These are phyloP conservation scores for Limnephilus rhombicus DNA, from an alignment of 2,888 invertebrate species.

Conservation along the genomic window DNA sequence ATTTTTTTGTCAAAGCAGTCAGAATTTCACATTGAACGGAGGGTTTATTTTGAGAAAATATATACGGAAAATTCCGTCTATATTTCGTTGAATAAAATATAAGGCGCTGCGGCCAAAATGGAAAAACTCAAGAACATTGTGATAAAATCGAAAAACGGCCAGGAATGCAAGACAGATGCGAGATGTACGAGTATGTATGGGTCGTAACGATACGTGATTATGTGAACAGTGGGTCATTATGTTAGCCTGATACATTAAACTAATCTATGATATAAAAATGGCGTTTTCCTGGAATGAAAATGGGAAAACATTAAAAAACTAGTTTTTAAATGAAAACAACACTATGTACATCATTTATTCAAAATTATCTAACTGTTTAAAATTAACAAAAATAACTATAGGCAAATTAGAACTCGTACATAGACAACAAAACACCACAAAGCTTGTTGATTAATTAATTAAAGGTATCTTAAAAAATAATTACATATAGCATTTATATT, in stretches of 20 bases:
- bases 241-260: not conserved
- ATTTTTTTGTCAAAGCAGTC: not conserved
- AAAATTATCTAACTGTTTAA: too few relatives aligned
- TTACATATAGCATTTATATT: too few relatives aligned
- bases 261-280: too few relatives aligned
- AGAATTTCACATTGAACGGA: not conserved
- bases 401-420: too few relatives aligned
- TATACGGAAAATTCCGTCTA: not conserved
- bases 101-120: not conserved
- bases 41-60: not conserved
- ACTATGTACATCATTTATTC: too few relatives aligned
- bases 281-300: too few relatives aligned
- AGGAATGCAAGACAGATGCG: not conserved
- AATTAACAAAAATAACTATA: too few relatives aligned
- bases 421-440: too few relatives aligned
- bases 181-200: not conserved
- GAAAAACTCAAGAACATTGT: not conserved
- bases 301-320: too few relatives aligned
- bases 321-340: too few relatives aligned
- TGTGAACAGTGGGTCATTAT: not conserved
- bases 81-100: constrained; percentile 1
- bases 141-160: not conserved
- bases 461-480: too few relatives aligned
- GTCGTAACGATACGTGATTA: not conserved
- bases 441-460: too few relatives aligned